Base-by-base conservation (phyloP, 2,888 invertebrate species). In the Apocheima hispidaria region DNA sequence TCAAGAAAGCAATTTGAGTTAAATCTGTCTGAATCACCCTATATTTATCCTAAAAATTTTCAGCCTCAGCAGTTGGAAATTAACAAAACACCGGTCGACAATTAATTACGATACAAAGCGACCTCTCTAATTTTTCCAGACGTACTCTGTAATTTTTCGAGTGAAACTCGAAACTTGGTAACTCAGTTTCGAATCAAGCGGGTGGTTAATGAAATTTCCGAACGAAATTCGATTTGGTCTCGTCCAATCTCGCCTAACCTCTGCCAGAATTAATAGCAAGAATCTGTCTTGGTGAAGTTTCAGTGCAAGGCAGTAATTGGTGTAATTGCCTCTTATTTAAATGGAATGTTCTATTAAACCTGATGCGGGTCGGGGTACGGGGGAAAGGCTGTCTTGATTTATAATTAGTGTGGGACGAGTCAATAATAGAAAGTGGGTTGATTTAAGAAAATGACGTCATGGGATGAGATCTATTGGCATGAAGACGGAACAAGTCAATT, bases 131-230 rank as follows among this genome's bases (percentile, higher is more conserved):
- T 54, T 50, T 54, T 60, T 54, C 48, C 59, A 55, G 58, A 35
- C 57, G 43, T 50, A 59, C 56, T 57, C 60, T 66, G 49, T 53
- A 63, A 61, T 56, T 61, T 63, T 65, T 63, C 54, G 38, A 44
- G 26, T 50, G 44, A 41, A 61, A 65, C 63, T 64, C 50, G 38
- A n/a, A 63, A 55, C 60, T 62, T 49, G 35, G 53, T 68, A 70
- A 71, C 67, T 70, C 52, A 55, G 63, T 68, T 71, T 62, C 59
- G 30, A 63, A 68, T 68, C 65, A 65, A 66, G 67, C 67, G 65
- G 52, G 60, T 58, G 59, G 63, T 62, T 66, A 70, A 70, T 70
- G 66, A 65, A 68, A 72, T 72, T 70, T 68, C 52, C 46, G 54
- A 63, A 70, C 67, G 65, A 67, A 70, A 68, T 62, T 67, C 68